Conservation (phyloP, 2,113 vertebrate genomes). For the Boulengeromyrus knoepffleri region DNA sequence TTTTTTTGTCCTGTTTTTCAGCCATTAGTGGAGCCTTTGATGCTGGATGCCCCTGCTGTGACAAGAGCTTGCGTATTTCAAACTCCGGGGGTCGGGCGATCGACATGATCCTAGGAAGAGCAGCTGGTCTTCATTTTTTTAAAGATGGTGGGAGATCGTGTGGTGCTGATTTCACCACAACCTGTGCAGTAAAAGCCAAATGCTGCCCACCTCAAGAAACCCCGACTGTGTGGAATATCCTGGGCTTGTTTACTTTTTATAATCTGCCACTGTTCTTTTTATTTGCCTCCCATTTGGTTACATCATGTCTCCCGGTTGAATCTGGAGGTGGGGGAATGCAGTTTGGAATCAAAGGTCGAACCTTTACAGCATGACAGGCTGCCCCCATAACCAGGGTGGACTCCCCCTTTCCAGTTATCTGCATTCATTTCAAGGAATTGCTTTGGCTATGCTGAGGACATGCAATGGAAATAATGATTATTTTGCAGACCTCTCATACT, state of each 20-base stretch:
- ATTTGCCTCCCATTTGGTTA: background rate
- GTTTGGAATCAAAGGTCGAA: background rate
- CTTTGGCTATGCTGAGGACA: background rate
- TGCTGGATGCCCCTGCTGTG: constrained; percentile 3
- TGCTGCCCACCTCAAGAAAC: background rate
- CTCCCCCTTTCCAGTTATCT: background rate
- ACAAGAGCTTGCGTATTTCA: background rate
- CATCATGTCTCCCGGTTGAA: background rate
- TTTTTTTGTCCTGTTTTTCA: background rate
- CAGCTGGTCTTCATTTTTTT: constrained; percentile 11
- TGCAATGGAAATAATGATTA: background rate
- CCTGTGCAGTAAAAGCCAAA: background rate
- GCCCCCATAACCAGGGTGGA: background rate
- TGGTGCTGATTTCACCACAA: background rate
- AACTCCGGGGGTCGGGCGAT: background rate
- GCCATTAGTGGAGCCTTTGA: constrained; percentile 20
- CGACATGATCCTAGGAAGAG: background rate
- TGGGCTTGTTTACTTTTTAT: background rate
- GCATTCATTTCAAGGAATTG: background rate
- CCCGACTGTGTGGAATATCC: background rate
- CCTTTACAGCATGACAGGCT: background rate
- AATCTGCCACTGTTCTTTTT: background rate
- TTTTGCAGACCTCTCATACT: background rate
- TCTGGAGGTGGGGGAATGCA: background rate
- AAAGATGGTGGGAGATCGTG: background rate